phyloP scores from a whole-genome alignment of 2,113 vertebrate species.

The Proterorhinus semilunaris region DNA sequence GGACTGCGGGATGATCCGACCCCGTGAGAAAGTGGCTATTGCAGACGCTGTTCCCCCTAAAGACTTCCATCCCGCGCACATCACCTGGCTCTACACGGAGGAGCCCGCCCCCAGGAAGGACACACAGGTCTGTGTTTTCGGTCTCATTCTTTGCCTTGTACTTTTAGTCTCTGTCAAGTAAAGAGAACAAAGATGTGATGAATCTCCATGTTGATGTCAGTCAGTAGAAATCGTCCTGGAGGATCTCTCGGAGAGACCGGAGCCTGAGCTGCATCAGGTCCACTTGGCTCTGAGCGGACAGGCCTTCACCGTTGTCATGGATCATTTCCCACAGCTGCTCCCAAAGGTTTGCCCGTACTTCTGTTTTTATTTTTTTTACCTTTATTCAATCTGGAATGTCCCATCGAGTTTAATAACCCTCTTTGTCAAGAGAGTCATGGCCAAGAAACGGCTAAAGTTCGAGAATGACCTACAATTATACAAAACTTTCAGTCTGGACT shows the following conservation, averaged over 20 bases:
- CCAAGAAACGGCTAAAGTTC: no score
- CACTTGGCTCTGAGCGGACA: slow-evolving; percentile 94
- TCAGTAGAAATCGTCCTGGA: slow-evolving; percentile 82
- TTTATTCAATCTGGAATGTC: no score
- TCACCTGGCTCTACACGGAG: slow-evolving; percentile 92
- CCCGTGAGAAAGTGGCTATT: slow-evolving; percentile 89
- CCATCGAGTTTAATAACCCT: no score
- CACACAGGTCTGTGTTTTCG: slow-evolving; percentile 28
- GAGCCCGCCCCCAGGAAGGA: slow-evolving; percentile 62
- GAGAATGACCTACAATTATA: no score
- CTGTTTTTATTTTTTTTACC: no score
- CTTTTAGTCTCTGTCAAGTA: no score
- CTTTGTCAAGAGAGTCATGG: no score
- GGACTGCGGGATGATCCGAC: slow-evolving; percentile 92
- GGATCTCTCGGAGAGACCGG: slow-evolving; percentile 71
- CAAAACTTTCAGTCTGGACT: no score
- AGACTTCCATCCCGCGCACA: slow-evolving; percentile 86
- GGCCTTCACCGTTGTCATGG: slow-evolving; percentile 88
- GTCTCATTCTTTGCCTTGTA: not conserved
- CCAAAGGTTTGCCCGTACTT: slow-evolving; percentile 81
- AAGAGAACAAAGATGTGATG: not conserved
- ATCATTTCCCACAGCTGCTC: slow-evolving; percentile 92
- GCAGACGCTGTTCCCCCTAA: slow-evolving; percentile 90
- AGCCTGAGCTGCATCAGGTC: slow-evolving; percentile 61
- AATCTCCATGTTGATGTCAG: slow-evolving; percentile 55